phyloP scores from a whole-genome alignment of 30 jellyfish, hydroid and myxozoan species.

The Aurelia aurita region DNA sequence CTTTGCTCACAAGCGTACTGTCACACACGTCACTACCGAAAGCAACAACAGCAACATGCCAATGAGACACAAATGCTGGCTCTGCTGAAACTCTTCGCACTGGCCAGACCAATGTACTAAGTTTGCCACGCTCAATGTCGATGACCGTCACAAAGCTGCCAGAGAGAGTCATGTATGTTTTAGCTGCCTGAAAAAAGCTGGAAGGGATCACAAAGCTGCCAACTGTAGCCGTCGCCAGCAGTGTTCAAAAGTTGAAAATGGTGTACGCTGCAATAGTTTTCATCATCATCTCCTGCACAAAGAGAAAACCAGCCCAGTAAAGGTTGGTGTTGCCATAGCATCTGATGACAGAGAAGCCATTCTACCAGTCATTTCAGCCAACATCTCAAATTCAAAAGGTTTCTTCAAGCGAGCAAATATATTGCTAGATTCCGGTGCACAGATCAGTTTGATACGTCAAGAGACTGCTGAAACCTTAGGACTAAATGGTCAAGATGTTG shows the following conservation, averaged over 20 bases:
- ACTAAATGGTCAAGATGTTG: constrained; percentile 44
- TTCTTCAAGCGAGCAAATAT: constrained; percentile 43
- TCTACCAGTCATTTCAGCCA: constrained; percentile 71
- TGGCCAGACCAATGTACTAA: constrained; percentile 67
- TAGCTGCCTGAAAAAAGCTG: constrained; percentile 64
- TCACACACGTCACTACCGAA: constrained; percentile 54
- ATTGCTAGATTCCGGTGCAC: constrained; percentile 57
- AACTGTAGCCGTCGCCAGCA: constrained; percentile 44
- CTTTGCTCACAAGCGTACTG: constrained; percentile 56
- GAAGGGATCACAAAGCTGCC: constrained; percentile 56
- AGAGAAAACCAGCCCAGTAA: too few relatives aligned
- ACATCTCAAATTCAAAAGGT: too few relatives aligned
- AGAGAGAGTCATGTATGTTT: constrained; percentile 69
- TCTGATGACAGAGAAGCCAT: constrained; percentile 42
- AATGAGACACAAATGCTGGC: constrained; percentile 63
- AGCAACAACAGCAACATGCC: constrained; percentile 54
- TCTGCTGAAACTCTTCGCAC: constrained; percentile 52
- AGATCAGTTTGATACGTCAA: constrained; percentile 17
- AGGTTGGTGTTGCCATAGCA: constrained; percentile 64
- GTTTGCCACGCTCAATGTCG: constrained; percentile 54
- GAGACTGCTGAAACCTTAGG: constrained; percentile 51
- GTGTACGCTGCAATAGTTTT: constrained; percentile 47
- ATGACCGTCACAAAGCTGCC: constrained; percentile 60
- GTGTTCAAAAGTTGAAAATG: too few relatives aligned
- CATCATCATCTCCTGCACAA: constrained; percentile 62